Conservation (phyloP, 2,113 vertebrate genomes). For the Psilopsiagon aurifrons region DNA sequence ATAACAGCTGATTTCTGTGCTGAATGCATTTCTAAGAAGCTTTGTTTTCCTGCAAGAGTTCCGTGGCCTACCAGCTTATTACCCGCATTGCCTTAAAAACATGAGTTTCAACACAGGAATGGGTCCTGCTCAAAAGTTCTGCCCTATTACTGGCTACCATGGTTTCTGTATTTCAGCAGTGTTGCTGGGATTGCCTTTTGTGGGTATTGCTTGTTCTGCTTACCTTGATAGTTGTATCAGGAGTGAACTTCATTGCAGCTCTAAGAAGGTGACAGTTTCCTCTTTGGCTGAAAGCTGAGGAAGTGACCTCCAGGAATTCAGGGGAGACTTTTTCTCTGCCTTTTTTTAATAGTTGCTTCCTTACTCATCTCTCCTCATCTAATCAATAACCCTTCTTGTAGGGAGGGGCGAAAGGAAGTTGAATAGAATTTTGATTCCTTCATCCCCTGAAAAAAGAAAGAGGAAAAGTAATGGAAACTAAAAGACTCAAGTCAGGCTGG, state of each 20-base stretch:
- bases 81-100: not conserved
- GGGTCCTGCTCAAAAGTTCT: not conserved
- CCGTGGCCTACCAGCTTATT: not conserved
- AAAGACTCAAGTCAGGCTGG: not conserved
- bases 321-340: not conserved
- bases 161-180: not conserved
- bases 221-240: not conserved
- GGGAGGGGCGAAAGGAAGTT: not conserved
- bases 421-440: not conserved
- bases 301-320: not conserved
- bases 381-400: not conserved
- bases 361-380: not conserved
- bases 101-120: not conserved
- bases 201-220: not conserved
- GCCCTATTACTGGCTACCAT: not conserved
- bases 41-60: not conserved
- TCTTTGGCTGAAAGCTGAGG: not conserved
- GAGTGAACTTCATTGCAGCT: not conserved
- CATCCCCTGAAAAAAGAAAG: not conserved
- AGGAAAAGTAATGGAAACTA: not conserved
- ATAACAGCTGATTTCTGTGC: not conserved
- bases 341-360: not conserved
- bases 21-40: not conserved
- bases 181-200: slow-evolving; percentile 12
- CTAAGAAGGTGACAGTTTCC: not conserved